phyloP scores from a whole-genome alignment of 2,113 vertebrate species.

The Zingel zingel region DNA sequence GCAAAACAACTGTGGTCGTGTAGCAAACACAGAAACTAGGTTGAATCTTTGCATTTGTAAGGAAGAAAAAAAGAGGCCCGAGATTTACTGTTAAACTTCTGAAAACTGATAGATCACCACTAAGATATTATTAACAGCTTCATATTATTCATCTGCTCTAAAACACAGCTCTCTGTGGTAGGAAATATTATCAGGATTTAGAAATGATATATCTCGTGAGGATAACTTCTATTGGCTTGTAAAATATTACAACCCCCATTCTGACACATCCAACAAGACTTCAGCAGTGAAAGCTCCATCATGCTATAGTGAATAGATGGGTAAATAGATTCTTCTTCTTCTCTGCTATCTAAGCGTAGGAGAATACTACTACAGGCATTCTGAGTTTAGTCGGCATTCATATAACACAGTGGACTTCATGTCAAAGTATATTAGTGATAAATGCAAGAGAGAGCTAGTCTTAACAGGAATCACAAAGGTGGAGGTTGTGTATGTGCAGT shows the following conservation, averaged over 20 bases:
- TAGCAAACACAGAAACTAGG: not conserved
- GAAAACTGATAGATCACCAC: slow-evolving; percentile 10
- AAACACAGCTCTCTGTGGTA: slow-evolving; percentile 16
- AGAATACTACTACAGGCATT: slow-evolving; percentile 11
- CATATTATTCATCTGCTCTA: slow-evolving; percentile 24
- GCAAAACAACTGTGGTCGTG: slow-evolving; percentile 10
- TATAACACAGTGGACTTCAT: slow-evolving; percentile 37
- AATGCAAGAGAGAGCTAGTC: slow-evolving; percentile 13
- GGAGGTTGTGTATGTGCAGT: slow-evolving; percentile 43
- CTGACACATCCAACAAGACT: slow-evolving; percentile 41
- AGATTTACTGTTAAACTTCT: slow-evolving; percentile 12
- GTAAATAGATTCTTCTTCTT: slow-evolving; percentile 26
- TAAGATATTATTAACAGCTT: slow-evolving; percentile 25
- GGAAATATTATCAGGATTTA: slow-evolving; percentile 27
- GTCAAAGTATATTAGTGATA: slow-evolving; percentile 46
- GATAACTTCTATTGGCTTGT: slow-evolving; percentile 33
- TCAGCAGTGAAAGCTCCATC: slow-evolving; percentile 52
- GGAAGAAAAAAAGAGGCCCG: slow-evolving; percentile 5
- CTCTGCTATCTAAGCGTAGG: slow-evolving; percentile 20
- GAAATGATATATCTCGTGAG: slow-evolving; percentile 28
- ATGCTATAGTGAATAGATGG: slow-evolving; percentile 36
- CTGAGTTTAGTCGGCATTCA: slow-evolving; percentile 26
- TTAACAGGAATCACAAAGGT: slow-evolving; percentile 48
- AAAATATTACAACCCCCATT: slow-evolving; percentile 53
- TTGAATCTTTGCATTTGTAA: not conserved